phyloP scores from a whole-genome alignment of 2,113 vertebrate species.

The Motacilla alba region DNA sequence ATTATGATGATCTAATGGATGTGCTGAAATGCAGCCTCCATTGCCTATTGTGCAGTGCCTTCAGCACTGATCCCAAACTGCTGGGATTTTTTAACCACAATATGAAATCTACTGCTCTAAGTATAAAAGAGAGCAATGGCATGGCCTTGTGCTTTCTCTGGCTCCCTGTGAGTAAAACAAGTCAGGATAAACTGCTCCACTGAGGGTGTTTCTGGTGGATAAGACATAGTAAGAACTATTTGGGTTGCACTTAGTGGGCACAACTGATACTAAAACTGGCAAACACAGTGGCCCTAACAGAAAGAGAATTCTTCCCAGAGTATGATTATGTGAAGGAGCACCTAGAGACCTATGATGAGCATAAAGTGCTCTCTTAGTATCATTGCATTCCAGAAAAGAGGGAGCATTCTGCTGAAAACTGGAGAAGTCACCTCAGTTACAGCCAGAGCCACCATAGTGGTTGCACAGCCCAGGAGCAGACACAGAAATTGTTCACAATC shows the following conservation, averaged over 20 bases:
- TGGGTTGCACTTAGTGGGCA: not conserved
- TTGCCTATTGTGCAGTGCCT: not conserved
- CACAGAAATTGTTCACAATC: not conserved
- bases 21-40: not conserved
- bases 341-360: not conserved
- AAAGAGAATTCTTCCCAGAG: not conserved
- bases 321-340: not conserved
- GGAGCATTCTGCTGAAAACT: not conserved
- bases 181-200: not conserved
- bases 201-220: not conserved
- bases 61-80: not conserved
- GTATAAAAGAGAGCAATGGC: not conserved
- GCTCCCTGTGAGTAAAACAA: not conserved
- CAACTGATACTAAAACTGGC: not conserved
- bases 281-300: not conserved
- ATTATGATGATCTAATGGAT: not conserved
- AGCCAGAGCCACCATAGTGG: rapidly evolving
- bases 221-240: not conserved
- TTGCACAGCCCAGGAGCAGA: not conserved
- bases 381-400: not conserved
- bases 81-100: not conserved
- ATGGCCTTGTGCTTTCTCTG: not conserved
- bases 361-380: not conserved
- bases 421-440: not conserved
- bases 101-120: not conserved